Evolutionary conservation across 2,888 invertebrate species (phyloP).

Genomic region (Drosophila borealis): DNA sequence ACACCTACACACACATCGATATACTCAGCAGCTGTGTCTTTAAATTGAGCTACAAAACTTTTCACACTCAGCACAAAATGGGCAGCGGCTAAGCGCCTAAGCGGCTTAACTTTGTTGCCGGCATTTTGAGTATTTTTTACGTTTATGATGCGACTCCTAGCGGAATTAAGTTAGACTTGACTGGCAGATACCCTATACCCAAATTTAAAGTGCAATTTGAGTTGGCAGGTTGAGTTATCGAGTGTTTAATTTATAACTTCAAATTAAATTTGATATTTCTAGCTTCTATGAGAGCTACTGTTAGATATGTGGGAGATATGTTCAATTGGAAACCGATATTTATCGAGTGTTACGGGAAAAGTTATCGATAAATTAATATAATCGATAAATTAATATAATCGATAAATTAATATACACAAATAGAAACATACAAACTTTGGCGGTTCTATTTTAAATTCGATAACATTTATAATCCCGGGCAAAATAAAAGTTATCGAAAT

Average conservation of each 20-base stretch:
- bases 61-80: constrained; percentile 70
- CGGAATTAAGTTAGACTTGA: constrained; percentile 1
- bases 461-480: too few species aligned
- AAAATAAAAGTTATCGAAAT: too few species aligned
- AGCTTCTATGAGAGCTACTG: too few species aligned
- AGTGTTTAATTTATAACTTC: too few species aligned
- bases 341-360: too few species aligned
- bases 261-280: too few species aligned
- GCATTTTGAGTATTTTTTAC: constrained; percentile 51
- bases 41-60: constrained; percentile 57
- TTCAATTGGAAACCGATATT: too few species aligned
- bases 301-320: too few species aligned
- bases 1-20: constrained; percentile 5
- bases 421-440: too few species aligned
- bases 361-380: neutral
- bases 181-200: neutral
- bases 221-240: too few species aligned
- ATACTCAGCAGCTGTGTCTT: constrained; percentile 40
- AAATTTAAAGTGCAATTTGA: neutral
- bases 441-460: too few species aligned
- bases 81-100: constrained; percentile 68
- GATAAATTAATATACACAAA: too few species aligned
- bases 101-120: constrained; percentile 74
- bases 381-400: neutral
- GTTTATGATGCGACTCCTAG: constrained; percentile 47